These are phyloP conservation scores for Tyto alba DNA, from an alignment of 2,113 vertebrate genomes.

Conservation along the genomic window DNA sequence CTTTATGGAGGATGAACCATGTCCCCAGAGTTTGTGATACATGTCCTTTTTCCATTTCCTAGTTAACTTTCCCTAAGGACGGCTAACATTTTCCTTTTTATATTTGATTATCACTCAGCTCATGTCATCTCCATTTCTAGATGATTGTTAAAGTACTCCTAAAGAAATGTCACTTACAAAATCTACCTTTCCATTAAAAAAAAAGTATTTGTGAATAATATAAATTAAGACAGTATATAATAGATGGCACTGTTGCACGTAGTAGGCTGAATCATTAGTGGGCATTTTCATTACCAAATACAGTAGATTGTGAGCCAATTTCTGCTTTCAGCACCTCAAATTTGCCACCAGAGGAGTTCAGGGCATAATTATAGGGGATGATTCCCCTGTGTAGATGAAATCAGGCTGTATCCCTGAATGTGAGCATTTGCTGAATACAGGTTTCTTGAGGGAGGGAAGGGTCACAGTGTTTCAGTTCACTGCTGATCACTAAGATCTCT, in stretches of 20 bases:
- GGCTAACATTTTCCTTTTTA: background rate
- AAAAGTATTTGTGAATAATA: background rate
- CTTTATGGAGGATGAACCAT: background rate
- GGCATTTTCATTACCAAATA: background rate
- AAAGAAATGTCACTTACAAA: background rate
- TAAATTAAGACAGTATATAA: background rate
- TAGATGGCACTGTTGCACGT: background rate
- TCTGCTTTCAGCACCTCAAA: background rate
- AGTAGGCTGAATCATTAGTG: background rate
- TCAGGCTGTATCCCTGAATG: background rate
- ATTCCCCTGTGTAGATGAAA: background rate
- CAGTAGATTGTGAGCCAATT: background rate
- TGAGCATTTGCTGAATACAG: background rate
- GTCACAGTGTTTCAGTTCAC: background rate
- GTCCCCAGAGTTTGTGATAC: background rate
- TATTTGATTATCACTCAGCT: background rate
- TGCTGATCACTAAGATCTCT: background rate
- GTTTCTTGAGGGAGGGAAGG: background rate
- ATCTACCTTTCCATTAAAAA: background rate
- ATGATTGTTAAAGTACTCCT: background rate
- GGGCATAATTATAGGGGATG: background rate
- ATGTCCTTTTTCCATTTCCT: background rate
- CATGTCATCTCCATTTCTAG: background rate
- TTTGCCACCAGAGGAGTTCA: background rate
- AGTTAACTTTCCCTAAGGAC: background rate